Percentiles rank a stretch among this genome's conserved stretches.
Evolutionary conservation across 2,888 invertebrate species (phyloP).

Genomic region (Ectemnius continuus): DNA sequence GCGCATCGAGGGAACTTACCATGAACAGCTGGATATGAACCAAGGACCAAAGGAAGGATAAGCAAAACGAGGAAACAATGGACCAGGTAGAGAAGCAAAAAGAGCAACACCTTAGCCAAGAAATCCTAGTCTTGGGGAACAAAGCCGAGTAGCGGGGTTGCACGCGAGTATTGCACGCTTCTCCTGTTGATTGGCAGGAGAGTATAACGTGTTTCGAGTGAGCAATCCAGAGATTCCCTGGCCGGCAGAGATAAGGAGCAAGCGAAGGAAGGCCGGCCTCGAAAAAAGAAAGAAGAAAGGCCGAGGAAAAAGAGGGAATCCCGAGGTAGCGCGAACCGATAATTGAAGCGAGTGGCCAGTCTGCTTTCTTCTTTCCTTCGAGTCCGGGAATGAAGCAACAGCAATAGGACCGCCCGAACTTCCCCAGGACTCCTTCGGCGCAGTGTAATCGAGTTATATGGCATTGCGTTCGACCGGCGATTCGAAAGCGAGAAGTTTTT

Average conservation of each 20-base stretch:
- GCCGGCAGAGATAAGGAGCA: constrained; percentile 33
- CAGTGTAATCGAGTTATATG: constrained; percentile 69
- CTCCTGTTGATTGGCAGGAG: constrained; percentile 23
- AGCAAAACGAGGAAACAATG: no score
- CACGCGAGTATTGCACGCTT: constrained; percentile 3
- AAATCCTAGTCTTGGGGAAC: no score
- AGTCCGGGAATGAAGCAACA: neutral
- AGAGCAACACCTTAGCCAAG: no score
- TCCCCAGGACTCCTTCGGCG: constrained; percentile 11
- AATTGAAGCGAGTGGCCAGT: constrained; percentile 69
- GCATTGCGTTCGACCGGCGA: constrained; percentile 64
- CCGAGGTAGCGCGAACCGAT: constrained; percentile 60
- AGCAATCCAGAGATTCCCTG: constrained; percentile 42
- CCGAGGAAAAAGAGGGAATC: constrained; percentile 38
- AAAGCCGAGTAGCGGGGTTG: no score
- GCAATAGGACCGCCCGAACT: constrained; percentile 1
- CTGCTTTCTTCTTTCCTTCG: constrained; percentile 46
- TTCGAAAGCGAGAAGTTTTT: constrained; percentile 66
- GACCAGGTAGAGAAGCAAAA: no score
- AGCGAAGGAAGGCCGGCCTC: constrained; percentile 10
- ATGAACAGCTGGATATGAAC: no score
- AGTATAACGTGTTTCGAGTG: constrained; percentile 25
- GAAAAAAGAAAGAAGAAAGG: constrained; percentile 36
- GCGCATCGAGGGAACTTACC: no score
- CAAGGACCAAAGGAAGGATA: no score